Percentiles rank a stretch among this genome's conserved stretches.
These are phyloP conservation scores for Nipponacmea schrenckii DNA, from an alignment of 2,888 invertebrate genomes.

Conservation along the genomic window DNA sequence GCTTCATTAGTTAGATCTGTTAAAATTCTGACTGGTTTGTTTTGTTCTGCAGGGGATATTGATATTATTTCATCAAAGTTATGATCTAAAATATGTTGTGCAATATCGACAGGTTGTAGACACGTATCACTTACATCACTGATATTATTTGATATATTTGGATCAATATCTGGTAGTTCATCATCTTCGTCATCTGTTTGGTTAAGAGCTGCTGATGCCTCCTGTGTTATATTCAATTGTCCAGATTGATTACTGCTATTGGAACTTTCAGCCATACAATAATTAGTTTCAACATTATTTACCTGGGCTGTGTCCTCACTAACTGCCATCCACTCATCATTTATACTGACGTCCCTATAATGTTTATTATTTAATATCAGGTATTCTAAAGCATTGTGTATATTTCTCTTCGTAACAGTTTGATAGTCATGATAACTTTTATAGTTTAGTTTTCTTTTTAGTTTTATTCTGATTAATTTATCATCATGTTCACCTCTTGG, in stretches of 20 bases:
- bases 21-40: conserved; percentile 22
- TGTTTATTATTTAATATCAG: background rate
- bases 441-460: background rate
- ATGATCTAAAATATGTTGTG: conserved; percentile 23
- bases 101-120: conserved; percentile 29
- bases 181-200: background rate
- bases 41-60: conserved; percentile 28
- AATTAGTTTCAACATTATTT: too few relatives aligned
- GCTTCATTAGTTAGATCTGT: conserved; percentile 21
- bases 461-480: background rate
- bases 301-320: too few relatives aligned
- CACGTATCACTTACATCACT: conserved; percentile 20
- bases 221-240: too few relatives aligned
- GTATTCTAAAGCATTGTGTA: background rate
- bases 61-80: conserved; percentile 20
- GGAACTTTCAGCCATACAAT: too few relatives aligned
- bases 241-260: too few relatives aligned
- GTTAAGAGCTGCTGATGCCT: too few relatives aligned
- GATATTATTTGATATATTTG: background rate
- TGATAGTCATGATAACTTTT: background rate
- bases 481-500: background rate
- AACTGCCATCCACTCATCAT: background rate
- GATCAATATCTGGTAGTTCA: background rate
- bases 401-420: background rate
- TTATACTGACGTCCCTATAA: background rate